Percentiles rank a stretch among this genome's conserved stretches.
Conservation (phyloP, 2,797 vertebrate genomes). For the Notolabrus celidotus region DNA sequence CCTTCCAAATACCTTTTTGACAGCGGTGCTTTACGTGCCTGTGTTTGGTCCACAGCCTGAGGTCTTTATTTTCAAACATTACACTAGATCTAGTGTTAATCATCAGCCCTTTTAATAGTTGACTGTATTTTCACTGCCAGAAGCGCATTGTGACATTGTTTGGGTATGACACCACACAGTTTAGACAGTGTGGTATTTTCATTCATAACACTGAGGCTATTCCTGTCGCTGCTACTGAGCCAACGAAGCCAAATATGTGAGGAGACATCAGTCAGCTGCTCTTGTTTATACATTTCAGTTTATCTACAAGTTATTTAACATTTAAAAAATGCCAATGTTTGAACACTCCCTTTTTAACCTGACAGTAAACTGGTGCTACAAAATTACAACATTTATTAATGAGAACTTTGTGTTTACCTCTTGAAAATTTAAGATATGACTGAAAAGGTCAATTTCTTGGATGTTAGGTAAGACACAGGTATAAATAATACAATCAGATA, state of each 20-base stretch:
- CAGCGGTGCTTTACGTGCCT: conserved; percentile 75
- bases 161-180: conserved; percentile 65
- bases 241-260: conserved; percentile 47
- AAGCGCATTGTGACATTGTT: conserved; percentile 68
- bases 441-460: too few relatives aligned
- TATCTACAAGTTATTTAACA: not conserved
- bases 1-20: conserved; percentile 70
- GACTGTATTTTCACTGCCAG: conserved; percentile 62
- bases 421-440: too few relatives aligned
- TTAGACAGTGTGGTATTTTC: conserved; percentile 73
- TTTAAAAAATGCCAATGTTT: not conserved
- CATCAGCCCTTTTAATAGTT: conserved; percentile 61
- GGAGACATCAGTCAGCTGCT: conserved; percentile 28
- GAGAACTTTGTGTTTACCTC: too few relatives aligned
- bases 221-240: conserved; percentile 50
- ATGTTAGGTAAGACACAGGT: too few relatives aligned
- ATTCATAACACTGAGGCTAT: conserved; percentile 74
- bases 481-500: too few relatives aligned
- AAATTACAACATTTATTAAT: too few relatives aligned
- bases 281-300: conserved; percentile 7
- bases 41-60: conserved; percentile 74
- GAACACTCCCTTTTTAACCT: too few relatives aligned
- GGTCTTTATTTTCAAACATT: conserved; percentile 68
- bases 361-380: too few relatives aligned
- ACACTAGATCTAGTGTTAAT: conserved; percentile 74